These are phyloP conservation scores for Lasioglossum pauxillum DNA, from an alignment of 2,888 invertebrate genomes.

Conservation along the genomic window DNA sequence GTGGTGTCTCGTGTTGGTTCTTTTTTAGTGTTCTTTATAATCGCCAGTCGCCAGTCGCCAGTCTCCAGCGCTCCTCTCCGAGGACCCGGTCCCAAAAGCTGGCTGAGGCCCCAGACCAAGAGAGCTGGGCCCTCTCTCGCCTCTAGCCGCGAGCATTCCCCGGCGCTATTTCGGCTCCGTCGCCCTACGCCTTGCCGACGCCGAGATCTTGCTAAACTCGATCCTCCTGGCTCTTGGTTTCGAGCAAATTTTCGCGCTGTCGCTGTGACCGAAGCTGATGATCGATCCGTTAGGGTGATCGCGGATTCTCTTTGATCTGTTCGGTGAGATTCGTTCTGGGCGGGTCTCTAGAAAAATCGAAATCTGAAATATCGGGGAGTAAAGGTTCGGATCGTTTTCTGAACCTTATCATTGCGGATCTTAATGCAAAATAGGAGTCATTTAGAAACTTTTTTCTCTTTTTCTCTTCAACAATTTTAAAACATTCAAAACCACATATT, in stretches of 20 bases:
- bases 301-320: not conserved
- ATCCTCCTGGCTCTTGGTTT: conserved; percentile 32
- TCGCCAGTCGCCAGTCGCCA: conserved; percentile 81
- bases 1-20: conserved; percentile 58
- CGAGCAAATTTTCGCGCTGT: conserved; percentile 25
- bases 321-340: not conserved
- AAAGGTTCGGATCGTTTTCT: not conserved
- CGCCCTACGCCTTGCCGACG: conserved; percentile 58
- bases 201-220: conserved; percentile 70
- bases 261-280: not conserved
- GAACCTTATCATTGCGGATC: not conserved
- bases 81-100: conserved; percentile 73
- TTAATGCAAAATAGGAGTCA: not conserved
- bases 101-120: conserved; percentile 11
- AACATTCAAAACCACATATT: not conserved
- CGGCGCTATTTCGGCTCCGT: conserved; percentile 64
- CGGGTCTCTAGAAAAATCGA: not conserved
- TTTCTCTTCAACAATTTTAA: not conserved
- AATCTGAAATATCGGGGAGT: not conserved
- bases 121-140: conserved; percentile 52
- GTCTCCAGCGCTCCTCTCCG: conserved; percentile 75
- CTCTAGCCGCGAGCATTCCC: conserved; percentile 74
- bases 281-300: not conserved
- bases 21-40: conserved; percentile 84
- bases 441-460: not conserved